These are phyloP conservation scores for Bubo blakistoni DNA, from an alignment of 2,113 vertebrate genomes.

Conservation along the genomic window DNA sequence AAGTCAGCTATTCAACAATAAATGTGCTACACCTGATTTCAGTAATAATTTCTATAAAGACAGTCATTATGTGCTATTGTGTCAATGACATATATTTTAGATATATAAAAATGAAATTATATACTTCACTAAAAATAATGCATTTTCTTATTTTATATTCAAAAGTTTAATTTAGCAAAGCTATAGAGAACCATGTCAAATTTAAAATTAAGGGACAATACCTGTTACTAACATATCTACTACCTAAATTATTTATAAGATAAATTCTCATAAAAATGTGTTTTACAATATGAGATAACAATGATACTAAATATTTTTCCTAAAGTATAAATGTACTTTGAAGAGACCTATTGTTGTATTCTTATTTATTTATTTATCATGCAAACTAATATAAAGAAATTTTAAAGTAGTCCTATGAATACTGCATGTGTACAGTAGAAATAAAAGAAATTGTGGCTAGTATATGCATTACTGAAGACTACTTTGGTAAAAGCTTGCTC, in stretches of 20 bases:
- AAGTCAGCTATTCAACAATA: neutral
- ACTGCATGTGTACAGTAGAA: slow-evolving; percentile 54
- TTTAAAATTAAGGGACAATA: neutral
- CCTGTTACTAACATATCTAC: neutral
- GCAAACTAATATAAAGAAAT: slow-evolving; percentile 36
- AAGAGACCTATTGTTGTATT: neutral
- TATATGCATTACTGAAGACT: slow-evolving; percentile 73
- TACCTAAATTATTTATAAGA: neutral
- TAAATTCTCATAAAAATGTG: neutral
- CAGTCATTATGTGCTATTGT: neutral
- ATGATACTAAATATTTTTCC: neutral
- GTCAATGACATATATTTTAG: neutral
- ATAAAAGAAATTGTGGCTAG: neutral
- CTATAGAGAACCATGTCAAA: neutral
- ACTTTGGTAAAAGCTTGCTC: slow-evolving; percentile 45
- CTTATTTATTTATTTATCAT: slow-evolving; percentile 4
- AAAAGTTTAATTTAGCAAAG: slow-evolving; percentile 22
- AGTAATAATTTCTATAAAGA: neutral
- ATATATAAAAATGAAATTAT: slow-evolving; percentile 30
- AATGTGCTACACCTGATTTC: neutral
- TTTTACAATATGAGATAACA: neutral
- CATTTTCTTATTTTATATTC: slow-evolving; percentile 29
- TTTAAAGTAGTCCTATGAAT: slow-evolving; percentile 49
- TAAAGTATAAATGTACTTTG: slow-evolving; percentile 3
- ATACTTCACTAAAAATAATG: slow-evolving; percentile 33